These are phyloP conservation scores for Nematopogon swammerdamellus DNA, from an alignment of 2,888 invertebrate genomes.

Conservation along the genomic window DNA sequence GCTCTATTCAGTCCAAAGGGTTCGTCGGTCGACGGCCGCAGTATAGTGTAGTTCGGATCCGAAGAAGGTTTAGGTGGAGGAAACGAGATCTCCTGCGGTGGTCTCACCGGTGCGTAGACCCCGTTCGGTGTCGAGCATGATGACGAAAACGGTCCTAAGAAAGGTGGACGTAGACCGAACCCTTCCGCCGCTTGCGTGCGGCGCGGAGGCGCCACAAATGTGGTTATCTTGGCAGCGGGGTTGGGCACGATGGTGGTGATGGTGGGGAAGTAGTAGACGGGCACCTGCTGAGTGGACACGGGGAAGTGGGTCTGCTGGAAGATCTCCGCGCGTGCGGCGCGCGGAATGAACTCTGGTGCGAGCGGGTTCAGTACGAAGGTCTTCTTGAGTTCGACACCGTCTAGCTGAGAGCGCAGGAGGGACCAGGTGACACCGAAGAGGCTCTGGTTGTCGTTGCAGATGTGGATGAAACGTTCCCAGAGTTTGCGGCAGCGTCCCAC, in stretches of 20 bases:
- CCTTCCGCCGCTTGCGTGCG: slow-evolving; percentile 5
- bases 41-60: not conserved
- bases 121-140: slow-evolving; percentile 12
- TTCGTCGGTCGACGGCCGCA: not conserved
- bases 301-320: slow-evolving; percentile 35
- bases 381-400: slow-evolving; percentile 71
- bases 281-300: slow-evolving; percentile 23
- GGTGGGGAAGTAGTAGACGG: slow-evolving; percentile 5
- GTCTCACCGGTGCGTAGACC: slow-evolving; percentile 5
- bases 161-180: slow-evolving; percentile 2
- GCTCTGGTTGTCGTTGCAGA: slow-evolving; percentile 67
- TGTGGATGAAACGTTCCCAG: slow-evolving; percentile 76
- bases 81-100: slow-evolving; percentile 10
- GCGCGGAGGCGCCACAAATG: slow-evolving; percentile 9
- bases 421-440: slow-evolving; percentile 71
- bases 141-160: not conserved
- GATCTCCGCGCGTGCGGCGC: slow-evolving; percentile 46
- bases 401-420: slow-evolving; percentile 62
- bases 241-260: slow-evolving; percentile 7
- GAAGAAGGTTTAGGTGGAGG: slow-evolving; percentile 2
- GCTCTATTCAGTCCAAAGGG: slow-evolving; percentile 10
- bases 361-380: slow-evolving; percentile 77
- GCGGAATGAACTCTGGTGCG: slow-evolving; percentile 76
- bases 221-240: slow-evolving; percentile 10
- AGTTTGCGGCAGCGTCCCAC: slow-evolving; percentile 77